Evolutionary conservation across 1,140 invertebrate species (phyloP), one percentile per base, ranked within the genome.

Genomic region (Calycopis cecrops): DNA sequence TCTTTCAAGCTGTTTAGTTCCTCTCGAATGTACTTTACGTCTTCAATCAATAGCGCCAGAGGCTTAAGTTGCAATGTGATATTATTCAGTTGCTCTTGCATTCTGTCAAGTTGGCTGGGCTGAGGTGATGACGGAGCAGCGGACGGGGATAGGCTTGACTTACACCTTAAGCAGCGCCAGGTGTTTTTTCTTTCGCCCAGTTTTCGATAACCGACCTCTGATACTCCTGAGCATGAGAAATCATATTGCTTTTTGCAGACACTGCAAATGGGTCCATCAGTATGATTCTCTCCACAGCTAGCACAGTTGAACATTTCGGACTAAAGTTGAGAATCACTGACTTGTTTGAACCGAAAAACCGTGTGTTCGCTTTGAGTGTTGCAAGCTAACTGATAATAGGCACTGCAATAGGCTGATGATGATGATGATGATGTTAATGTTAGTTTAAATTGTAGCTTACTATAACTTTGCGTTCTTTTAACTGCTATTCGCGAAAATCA

Each of bases 191-290:
- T 53, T 0, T 62, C 60, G 21, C 60, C 57, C 3, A 62, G 37
- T 37, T 57, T 65, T 3, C 63, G 44, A 35, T 54, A 65, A 12
- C 63, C 63, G 9, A 14, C 35, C 38, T 67, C 58, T 3, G 60
- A 58, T 4, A 66, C 33, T 34, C 60, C 57, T 28, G 63, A 40
- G 48, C 63, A 66, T 4, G 35, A n/a, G 40, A 55, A 63, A 40
- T 65, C 60, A 17, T 55, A 62, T 3, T 59, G 57, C 3, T 52
- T 18, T 33, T 60, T 57, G 42, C 63, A 65, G 12, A 57, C 40
- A 35, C 18, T 48, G 37, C 62, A 57, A 1, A 37, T 16, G 9
- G 62, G 28, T 21, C 62, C 62, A 1, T 60, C 62, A 3, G 48
- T 60, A 14, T 58, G 49, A 37, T 60, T 21, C 2, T 14, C 7